Conservation (phyloP, 2,113 vertebrate species). For the Pao palembangensis region DNA sequence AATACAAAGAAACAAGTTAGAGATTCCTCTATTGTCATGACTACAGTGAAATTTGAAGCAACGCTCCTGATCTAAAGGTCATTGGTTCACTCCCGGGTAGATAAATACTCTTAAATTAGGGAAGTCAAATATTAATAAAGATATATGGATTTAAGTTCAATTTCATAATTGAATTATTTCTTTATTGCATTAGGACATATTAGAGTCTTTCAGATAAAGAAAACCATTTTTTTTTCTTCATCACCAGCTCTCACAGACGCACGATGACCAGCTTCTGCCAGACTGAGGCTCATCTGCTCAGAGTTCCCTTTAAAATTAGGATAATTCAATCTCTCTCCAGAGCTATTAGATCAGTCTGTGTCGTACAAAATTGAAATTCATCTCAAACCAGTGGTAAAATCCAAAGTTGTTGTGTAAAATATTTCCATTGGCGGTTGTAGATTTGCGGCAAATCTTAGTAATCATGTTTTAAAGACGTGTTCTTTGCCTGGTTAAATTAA, state of each 20-base stretch:
- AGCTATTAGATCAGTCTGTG: constrained; percentile 31
- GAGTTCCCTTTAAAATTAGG: constrained; percentile 35
- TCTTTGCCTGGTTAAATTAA: too few species aligned
- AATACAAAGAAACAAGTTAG: too few species aligned
- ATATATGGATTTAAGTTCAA: too few species aligned
- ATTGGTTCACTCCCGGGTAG: too few species aligned
- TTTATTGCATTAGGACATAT: too few species aligned
- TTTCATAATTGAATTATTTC: too few species aligned
- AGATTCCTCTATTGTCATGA: too few species aligned
- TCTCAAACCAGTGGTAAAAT: constrained; percentile 16
- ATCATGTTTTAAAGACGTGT: background rate
- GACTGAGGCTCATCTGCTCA: constrained; percentile 57
- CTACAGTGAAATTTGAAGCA: too few species aligned
- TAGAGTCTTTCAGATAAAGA: too few species aligned
- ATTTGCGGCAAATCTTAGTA: constrained; percentile 3
- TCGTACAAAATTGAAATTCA: constrained; percentile 44
- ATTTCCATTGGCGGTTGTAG: constrained; percentile 17
- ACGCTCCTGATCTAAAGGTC: too few species aligned
- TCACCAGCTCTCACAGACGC: background rate
- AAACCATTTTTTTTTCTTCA: background rate
- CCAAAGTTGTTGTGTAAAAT: constrained; percentile 9
- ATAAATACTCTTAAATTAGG: too few species aligned
- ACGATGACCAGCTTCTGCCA: constrained; percentile 37
- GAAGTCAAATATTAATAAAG: too few species aligned
- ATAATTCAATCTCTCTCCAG: constrained; percentile 36